These are phyloP conservation scores for Ophioninae sp. DNA, from an alignment of 2,888 invertebrate species.

Conservation along the genomic window DNA sequence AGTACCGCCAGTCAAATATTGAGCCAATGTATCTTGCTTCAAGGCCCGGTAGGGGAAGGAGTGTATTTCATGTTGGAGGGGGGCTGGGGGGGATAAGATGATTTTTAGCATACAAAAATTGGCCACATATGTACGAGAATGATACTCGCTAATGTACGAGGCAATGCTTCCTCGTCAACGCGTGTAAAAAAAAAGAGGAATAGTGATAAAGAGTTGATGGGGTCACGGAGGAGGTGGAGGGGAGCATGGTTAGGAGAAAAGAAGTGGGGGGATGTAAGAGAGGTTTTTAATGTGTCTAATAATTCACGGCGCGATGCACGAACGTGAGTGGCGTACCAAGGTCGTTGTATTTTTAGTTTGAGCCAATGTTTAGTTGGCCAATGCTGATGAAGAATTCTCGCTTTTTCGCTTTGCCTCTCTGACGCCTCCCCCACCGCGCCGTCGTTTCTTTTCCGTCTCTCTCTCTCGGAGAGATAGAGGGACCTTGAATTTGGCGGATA, in stretches of 20 bases:
- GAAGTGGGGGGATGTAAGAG: conserved; percentile 26
- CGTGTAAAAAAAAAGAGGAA: conserved; percentile 10
- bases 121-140: conserved; percentile 18
- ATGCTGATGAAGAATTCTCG: conserved; percentile 65
- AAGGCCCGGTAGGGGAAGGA: not conserved
- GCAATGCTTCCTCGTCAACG: conserved; percentile 27
- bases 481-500: conserved; percentile 81
- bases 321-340: conserved; percentile 79
- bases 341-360: conserved; percentile 80
- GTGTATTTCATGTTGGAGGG: not conserved
- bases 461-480: conserved; percentile 73
- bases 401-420: conserved; percentile 29
- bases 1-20: not conserved
- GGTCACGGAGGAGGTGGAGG: conserved; percentile 1
- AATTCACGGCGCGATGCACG: conserved; percentile 74
- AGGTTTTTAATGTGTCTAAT: conserved; percentile 75
- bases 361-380: conserved; percentile 80
- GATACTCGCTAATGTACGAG: conserved; percentile 33
- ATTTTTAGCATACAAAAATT: conserved; percentile 28
- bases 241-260: conserved; percentile 20
- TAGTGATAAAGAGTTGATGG: conserved; percentile 12
- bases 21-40: not conserved
- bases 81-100: not conserved
- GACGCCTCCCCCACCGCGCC: not conserved
- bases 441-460: conserved; percentile 23